Conservation (phyloP, 2,797 vertebrate species). For the Pantherophis alleghaniensis region DNA sequence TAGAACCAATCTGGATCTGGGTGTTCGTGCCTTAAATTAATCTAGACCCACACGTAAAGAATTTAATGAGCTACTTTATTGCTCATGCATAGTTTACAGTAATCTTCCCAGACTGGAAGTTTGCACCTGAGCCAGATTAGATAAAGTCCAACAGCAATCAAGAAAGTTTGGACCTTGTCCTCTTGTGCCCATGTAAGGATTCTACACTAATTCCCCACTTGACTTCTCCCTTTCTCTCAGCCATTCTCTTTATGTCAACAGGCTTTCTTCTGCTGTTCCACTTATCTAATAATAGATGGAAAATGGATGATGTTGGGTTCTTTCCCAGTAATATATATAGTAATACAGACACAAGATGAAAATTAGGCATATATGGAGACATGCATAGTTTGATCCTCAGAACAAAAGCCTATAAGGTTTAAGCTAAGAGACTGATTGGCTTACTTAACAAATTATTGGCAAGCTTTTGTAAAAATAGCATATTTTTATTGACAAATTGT, state of each 20-base stretch:
- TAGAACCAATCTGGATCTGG: background rate
- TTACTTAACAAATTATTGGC: background rate
- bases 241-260: background rate
- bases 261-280: background rate
- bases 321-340: background rate
- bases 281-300: background rate
- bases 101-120: background rate
- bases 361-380: background rate
- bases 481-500: background rate
- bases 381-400: background rate
- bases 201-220: background rate
- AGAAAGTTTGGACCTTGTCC: background rate
- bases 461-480: background rate
- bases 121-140: background rate
- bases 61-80: background rate
- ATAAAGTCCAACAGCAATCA: background rate
- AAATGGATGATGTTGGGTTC: background rate
- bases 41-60: background rate
- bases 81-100: background rate
- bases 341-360: background rate
- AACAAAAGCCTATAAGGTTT: background rate
- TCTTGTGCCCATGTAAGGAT: background rate
- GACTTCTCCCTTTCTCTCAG: background rate
- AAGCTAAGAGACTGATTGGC: background rate
- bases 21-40: background rate